Base-by-base conservation (phyloP, 2,113 vertebrate genomes). In the Perognathus longimembris region DNA sequence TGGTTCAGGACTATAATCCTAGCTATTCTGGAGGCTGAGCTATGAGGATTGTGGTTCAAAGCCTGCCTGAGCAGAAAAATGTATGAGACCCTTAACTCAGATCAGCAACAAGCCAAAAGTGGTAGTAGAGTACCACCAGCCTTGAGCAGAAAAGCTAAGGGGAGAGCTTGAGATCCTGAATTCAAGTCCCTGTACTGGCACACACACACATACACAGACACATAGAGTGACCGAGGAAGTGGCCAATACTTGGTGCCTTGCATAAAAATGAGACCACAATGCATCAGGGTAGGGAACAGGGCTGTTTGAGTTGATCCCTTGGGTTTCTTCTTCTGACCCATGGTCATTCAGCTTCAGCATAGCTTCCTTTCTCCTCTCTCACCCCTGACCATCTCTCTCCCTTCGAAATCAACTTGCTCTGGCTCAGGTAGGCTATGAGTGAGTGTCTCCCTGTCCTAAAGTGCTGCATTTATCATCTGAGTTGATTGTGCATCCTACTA, bases 401-500 rank as follows among this genome's bases (percentile, higher is more conserved):
- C 2, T 87, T 70, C 79, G 28, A 24, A 54, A 42, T 34, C 50
- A 67, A 4, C 38, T 85, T 50, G 17, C 76, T 90, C 84, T 57
- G 59, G 64, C 80, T 78, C 80, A 82, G 38, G 4, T 64, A 28
- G 67, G 34, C 73, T 78, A 4, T 11, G 50, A 78, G 0, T 96
- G 45, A 95, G 88, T 93, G 45, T 93, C 86, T 96, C 87, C 0
- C 4, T 28, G 59, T 87, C 92, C 79, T 86, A 67, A 95, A 89
- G 96, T 93, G 75, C 88, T 95, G 92, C 96, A 90, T 97, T 81
- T 38, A n/a, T 96, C 94, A 38, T 9, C 54, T 92, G 95, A 96
- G 81, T n/a, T 97, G 91, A 95, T 87, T 97, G 93, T 97, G 90
- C 90, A 96, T 97, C 96, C 95, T 96, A 95, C 59, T 96, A 94